Conservation (phyloP, 2,113 vertebrate genomes). For the Raja brachyura region DNA sequence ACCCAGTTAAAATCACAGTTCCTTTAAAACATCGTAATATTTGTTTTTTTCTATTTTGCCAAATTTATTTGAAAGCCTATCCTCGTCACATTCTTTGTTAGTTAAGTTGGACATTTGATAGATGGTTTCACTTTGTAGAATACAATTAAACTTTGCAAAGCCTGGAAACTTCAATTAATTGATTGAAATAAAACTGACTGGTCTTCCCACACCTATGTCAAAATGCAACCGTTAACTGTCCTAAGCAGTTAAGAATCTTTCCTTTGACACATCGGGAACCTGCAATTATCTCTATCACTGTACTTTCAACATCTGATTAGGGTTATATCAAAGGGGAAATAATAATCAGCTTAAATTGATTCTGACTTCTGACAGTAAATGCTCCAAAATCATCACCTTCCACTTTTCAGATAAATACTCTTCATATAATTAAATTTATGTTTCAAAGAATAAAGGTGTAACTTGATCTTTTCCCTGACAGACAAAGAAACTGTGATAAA, state of each 20-base stretch:
- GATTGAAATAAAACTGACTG: slow-evolving; percentile 39
- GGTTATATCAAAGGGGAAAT: slow-evolving; percentile 50
- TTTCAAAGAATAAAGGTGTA: slow-evolving; percentile 47
- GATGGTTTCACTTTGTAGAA: background rate
- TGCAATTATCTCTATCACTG: slow-evolving; percentile 57
- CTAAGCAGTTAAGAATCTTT: slow-evolving; percentile 49
- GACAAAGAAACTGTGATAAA: slow-evolving; percentile 44
- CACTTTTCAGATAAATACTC: slow-evolving; percentile 46
- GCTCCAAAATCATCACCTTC: slow-evolving; percentile 44
- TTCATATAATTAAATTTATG: slow-evolving; percentile 45
- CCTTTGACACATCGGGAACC: slow-evolving; percentile 52
- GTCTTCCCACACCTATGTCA: slow-evolving; percentile 47
- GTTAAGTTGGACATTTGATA: background rate
- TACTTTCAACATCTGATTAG: slow-evolving; percentile 57
- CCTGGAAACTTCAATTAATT: background rate
- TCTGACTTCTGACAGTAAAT: slow-evolving; percentile 41
- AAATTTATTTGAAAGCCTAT: background rate
- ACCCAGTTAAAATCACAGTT: background rate
- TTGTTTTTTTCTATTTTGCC: background rate
- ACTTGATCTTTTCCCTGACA: slow-evolving; percentile 41
- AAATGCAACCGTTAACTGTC: slow-evolving; percentile 49
- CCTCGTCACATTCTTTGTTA: background rate
- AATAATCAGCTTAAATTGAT: slow-evolving; percentile 44
- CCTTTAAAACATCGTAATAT: background rate
- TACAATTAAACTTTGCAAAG: background rate